Evolutionary conservation across 2,888 invertebrate genomes (phyloP).

Genomic region (Electrophaes corylata): DNA sequence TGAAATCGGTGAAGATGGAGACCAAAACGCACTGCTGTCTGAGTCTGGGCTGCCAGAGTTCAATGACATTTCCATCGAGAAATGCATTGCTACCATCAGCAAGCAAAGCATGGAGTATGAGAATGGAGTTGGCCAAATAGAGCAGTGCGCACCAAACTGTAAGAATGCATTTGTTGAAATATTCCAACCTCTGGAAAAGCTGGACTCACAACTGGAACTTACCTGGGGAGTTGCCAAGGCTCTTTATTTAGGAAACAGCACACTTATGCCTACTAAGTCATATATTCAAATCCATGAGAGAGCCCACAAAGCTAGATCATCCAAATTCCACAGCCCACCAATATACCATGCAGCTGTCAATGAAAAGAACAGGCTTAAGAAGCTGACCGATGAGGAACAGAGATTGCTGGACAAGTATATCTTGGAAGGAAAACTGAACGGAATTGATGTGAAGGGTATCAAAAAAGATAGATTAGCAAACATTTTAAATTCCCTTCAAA

Average conservation of each 20-base stretch:
- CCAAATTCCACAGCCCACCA: constrained; percentile 88
- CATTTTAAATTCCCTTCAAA: constrained; percentile 79
- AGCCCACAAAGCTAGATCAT: constrained; percentile 88
- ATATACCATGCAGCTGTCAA: constrained; percentile 89
- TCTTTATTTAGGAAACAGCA: constrained; percentile 91
- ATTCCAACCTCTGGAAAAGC: constrained; percentile 89
- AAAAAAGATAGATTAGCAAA: constrained; percentile 72
- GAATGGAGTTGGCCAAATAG: constrained; percentile 88
- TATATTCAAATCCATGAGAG: constrained; percentile 92
- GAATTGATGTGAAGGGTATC: constrained; percentile 86
- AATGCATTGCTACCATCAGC: constrained; percentile 93
- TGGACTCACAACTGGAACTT: constrained; percentile 89
- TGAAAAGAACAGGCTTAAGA: constrained; percentile 73
- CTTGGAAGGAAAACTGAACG: constrained; percentile 93
- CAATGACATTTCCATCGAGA: constrained; percentile 91
- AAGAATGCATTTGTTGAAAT: constrained; percentile 87
- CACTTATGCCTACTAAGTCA: constrained; percentile 90
- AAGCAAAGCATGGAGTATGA: constrained; percentile 93
- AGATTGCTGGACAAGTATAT: constrained; percentile 90
- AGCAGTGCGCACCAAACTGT: constrained; percentile 72
- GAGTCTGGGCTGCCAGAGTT: constrained; percentile 92
- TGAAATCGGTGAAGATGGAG: constrained; percentile 93
- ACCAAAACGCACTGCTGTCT: constrained; percentile 89
- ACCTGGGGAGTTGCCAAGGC: constrained; percentile 95
- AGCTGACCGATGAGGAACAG: constrained; percentile 85